These are phyloP conservation scores for Phrynosoma platyrhinos DNA, from an alignment of 2,113 vertebrate species.

Conservation along the genomic window DNA sequence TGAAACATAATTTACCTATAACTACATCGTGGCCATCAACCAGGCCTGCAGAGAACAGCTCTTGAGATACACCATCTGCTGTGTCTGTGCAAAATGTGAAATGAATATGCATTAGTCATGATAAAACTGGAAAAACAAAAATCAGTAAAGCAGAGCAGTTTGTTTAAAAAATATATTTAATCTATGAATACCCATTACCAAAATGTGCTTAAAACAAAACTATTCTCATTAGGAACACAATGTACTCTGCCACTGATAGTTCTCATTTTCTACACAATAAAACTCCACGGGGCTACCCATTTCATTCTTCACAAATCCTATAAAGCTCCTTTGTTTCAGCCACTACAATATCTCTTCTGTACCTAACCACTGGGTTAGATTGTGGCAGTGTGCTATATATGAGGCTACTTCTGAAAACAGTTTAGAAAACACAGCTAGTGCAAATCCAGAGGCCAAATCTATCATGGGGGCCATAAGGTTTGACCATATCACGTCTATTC, in stretches of 20 bases:
- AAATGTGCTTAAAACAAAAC: conserved; percentile 51
- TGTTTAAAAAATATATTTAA: conserved; percentile 58
- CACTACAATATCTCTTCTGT: conserved; percentile 12
- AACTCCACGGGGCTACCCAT: conserved; percentile 22
- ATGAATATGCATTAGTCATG: conserved; percentile 72
- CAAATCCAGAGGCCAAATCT: not conserved
- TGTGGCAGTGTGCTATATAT: not conserved
- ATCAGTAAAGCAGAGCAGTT: conserved; percentile 62
- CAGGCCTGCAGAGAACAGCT: conserved; percentile 96
- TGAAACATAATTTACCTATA: conserved; percentile 89
- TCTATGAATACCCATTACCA: conserved; percentile 46
- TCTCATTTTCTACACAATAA: conserved; percentile 54
- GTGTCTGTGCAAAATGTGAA: conserved; percentile 87
- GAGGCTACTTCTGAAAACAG: not conserved
- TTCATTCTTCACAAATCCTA: conserved; percentile 51
- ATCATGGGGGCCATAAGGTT: not conserved
- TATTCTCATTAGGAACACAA: conserved; percentile 51
- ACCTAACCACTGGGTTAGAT: not conserved
- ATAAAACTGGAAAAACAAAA: conserved; percentile 48
- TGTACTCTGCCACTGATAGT: conserved; percentile 37
- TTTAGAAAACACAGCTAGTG: not conserved
- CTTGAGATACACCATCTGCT: conserved; percentile 98
- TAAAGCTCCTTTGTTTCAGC: conserved; percentile 16
- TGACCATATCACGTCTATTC: not conserved
- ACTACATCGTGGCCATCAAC: conserved; percentile 96